Base-by-base conservation (phyloP, 1,140 invertebrate genomes). In the Anagrus nilaparvatae region DNA sequence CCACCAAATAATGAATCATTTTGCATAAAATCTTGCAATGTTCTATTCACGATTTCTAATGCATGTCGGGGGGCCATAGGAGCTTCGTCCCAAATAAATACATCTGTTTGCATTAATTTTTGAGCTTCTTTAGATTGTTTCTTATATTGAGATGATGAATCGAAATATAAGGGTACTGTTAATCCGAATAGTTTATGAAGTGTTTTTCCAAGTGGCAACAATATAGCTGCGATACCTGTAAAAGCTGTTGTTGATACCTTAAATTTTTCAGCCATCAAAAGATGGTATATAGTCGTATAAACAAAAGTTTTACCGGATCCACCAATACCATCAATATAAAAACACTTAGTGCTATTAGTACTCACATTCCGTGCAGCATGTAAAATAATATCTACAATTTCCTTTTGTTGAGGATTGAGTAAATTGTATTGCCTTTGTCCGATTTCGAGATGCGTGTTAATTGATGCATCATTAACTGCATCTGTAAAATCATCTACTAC, bases 71-170 rank as follows among this genome's bases (percentile, higher is more conserved):
- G 49, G 9, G 52, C 25, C 53, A 57, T 56, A 3, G 51, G 48
- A 12, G 52, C 53, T 43, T 61, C 57, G 41, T 58, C 55, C 49
- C 45, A 58, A 28, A 60, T 46, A 9, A 56, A 50, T 29, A 58
- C 28, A 25, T 33, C 16, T 14, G 33, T 34, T 12, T 43, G 38
- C 42, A 29, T 39, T 32, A 45, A 41, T 8, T 34, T 23, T 23
- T 28, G 6, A 13, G 21, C 42, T 38, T 40, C 19, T 40, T 25
- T 27, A 21, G 47, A 44, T 36, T 62, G 41, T 61, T 66, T 29
- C 62, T 40, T 52, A n/a, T 50, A 43, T 33, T 41, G 47, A 18
- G 44, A 37, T 9, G 44, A 30, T 4, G 52, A 48, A 37, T 46
- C 44, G 14, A 13, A 19, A 38, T 27, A 44, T 13, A 44, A 12